These are phyloP conservation scores for Trichonephila clavata DNA, from an alignment of 1,140 invertebrate species.

Conservation along the genomic window DNA sequence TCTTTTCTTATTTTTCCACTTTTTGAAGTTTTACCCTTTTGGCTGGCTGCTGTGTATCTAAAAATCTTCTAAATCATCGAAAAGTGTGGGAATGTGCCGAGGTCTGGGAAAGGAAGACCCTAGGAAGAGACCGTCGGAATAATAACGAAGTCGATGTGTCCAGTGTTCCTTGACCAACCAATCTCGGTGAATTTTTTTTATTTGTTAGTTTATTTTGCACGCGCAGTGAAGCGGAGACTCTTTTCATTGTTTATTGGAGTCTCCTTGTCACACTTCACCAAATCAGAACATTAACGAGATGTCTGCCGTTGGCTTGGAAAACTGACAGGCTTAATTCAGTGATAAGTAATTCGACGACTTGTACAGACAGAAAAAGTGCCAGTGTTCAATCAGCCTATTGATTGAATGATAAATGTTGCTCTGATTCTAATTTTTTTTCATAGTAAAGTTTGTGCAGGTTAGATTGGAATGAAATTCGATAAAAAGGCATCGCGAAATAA, in stretches of 20 bases:
- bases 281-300: slow-evolving; percentile 57
- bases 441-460: too few relatives aligned
- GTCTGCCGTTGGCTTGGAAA: neutral
- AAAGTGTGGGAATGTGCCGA: slow-evolving; percentile 50
- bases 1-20: neutral
- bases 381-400: too few relatives aligned
- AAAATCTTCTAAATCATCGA: slow-evolving; percentile 53
- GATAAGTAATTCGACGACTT: slow-evolving; percentile 40
- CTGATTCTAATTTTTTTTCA: too few relatives aligned
- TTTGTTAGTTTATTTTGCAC: slow-evolving; percentile 28
- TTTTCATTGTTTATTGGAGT: slow-evolving; percentile 50
- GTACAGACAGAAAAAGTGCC: slow-evolving; percentile 28
- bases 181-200: slow-evolving; percentile 17
- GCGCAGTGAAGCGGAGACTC: slow-evolving; percentile 22
- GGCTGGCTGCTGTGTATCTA: slow-evolving; percentile 28
- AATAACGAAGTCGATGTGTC: slow-evolving; percentile 29
- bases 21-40: neutral
- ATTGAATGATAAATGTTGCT: slow-evolving; percentile 9
- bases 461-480: too few relatives aligned
- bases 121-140: slow-evolving; percentile 5
- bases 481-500: too few relatives aligned
- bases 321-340: slow-evolving; percentile 29
- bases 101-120: slow-evolving; percentile 29
- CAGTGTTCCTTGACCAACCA: slow-evolving; percentile 37
- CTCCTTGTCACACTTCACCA: slow-evolving; percentile 52